Evolutionary conservation across 2,888 invertebrate species (phyloP), one percentile per base, ranked within the genome.

Genomic region (Timandra comae): DNA sequence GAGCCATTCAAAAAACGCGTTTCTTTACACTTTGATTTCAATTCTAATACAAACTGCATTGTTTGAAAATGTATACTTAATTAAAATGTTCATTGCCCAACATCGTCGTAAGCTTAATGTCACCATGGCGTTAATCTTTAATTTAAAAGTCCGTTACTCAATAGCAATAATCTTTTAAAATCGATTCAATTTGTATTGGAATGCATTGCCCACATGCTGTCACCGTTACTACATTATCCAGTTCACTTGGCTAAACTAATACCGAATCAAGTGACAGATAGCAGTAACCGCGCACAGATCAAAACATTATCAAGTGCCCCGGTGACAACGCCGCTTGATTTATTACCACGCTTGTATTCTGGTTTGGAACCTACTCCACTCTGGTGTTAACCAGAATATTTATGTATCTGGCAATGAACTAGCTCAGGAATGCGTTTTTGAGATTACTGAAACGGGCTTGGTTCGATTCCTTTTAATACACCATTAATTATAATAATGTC

Each of bases 211-310:
- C 31, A 49, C 48, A 40, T 40, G 32, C 24, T 41, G 37, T 35
- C 46, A 41, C 35, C 38, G 37, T 49, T 46, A 38, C 38, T 30
- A 33, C 41, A 43, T 29, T 37, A 44, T 46, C 46, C 43, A 46
- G 48, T 43, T 43, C 40, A 46, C 38, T 43, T 35, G 40, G 46
- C 36, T 39, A 38, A 43, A 40, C 41, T 41, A 42, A 49, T 49
- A 43, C 43, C 28, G 38, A 43, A 34, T 40, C 24, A 40, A 43
- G 27, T 37, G 41, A 38, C 43, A 31, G 33, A 35, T 29, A 32
- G 29, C 11, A 11, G 20, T 24, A 33, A 32, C 39, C 41, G 41
- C 30, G 35, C 45, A 29, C 32, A 25, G 20, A 30, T 26, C 19
- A 35, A 35, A 33, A 36, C 33, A 45, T 38, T 40, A 45, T 43